phyloP scores from a whole-genome alignment of 2,888 invertebrate species.

The Synanthedon andrenaeformis region DNA sequence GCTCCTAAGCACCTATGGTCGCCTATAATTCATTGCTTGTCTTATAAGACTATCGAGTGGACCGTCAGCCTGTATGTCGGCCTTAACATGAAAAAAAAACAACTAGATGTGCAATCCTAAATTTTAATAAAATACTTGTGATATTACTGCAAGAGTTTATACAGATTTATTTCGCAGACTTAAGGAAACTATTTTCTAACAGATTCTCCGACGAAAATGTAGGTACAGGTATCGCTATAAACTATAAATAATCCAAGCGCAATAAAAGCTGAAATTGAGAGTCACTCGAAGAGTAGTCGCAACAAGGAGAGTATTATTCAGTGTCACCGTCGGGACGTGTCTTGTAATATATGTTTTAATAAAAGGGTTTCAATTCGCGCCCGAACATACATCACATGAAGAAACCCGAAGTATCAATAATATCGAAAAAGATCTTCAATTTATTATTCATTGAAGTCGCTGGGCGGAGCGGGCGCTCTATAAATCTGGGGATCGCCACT shows the following conservation, averaged over 20 bases:
- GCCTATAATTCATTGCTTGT: too few species aligned
- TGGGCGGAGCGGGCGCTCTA: slow-evolving; percentile 43
- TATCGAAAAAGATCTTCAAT: slow-evolving; percentile 61
- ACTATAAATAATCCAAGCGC: slow-evolving; percentile 48
- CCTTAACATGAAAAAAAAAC: too few species aligned
- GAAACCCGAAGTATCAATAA: slow-evolving; percentile 62
- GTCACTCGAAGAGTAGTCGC: slow-evolving; percentile 50
- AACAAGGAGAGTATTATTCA: slow-evolving; percentile 65
- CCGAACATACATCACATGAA: slow-evolving; percentile 55
- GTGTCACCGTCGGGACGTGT: slow-evolving; percentile 60
- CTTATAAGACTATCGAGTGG: too few species aligned
- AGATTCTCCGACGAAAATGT: too few species aligned
- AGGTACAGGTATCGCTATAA: too few species aligned
- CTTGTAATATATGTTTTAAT: slow-evolving; percentile 68
- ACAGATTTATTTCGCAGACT: too few species aligned
- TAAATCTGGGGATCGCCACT: slow-evolving; percentile 58
- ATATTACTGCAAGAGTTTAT: too few species aligned
- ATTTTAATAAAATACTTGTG: too few species aligned
- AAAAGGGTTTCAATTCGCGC: slow-evolving; percentile 66
- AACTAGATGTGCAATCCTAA: too few species aligned
- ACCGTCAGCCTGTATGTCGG: too few species aligned
- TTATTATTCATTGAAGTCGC: slow-evolving; percentile 64
- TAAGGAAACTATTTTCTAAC: too few species aligned
- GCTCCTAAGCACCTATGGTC: too few species aligned
- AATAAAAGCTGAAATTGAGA: slow-evolving; percentile 58